phyloP scores from a whole-genome alignment of 2,797 vertebrate species.

The Garrulus glandarius region DNA sequence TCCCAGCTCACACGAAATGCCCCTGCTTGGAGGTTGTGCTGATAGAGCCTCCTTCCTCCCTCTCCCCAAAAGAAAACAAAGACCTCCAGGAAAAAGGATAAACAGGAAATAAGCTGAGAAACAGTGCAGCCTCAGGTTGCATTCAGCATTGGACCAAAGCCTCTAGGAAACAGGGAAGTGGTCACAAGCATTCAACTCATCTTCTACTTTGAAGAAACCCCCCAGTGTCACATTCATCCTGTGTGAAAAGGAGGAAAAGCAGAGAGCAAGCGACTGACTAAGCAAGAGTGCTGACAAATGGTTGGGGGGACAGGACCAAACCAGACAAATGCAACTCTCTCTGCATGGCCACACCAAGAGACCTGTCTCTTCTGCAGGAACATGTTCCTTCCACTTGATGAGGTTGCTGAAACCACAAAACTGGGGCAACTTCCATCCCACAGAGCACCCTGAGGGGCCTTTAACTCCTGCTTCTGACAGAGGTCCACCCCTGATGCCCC shows the following conservation, averaged over 20 bases:
- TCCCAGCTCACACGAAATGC: neutral
- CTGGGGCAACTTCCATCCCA: neutral
- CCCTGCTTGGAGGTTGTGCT: neutral
- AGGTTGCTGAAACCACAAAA: neutral
- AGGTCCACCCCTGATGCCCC: neutral
- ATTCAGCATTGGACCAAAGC: neutral
- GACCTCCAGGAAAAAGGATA: constrained; percentile 55
- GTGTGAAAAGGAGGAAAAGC: neutral
- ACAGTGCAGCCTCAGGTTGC: constrained; percentile 24
- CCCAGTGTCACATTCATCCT: neutral
- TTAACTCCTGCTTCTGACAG: neutral
- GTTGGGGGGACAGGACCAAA: neutral
- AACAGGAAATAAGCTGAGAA: constrained; percentile 55
- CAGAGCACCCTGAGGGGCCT: neutral
- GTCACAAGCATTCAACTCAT: constrained; percentile 13
- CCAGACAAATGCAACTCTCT: neutral
- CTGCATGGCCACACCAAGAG: neutral
- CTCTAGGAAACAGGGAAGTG: constrained; percentile 50
- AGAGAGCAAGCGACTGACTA: neutral
- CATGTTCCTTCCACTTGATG: neutral
- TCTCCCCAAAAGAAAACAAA: constrained; percentile 46
- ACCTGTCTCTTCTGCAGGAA: neutral
- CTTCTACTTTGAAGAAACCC: constrained; percentile 6
- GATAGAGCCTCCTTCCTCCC: constrained; percentile 31
- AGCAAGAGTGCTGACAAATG: neutral